A percentile compares a stretch with the other conserved stretches of the same genome.
Evolutionary conservation across 2,797 vertebrate species (phyloP).

Genomic region (Brachymystax lenok): DNA sequence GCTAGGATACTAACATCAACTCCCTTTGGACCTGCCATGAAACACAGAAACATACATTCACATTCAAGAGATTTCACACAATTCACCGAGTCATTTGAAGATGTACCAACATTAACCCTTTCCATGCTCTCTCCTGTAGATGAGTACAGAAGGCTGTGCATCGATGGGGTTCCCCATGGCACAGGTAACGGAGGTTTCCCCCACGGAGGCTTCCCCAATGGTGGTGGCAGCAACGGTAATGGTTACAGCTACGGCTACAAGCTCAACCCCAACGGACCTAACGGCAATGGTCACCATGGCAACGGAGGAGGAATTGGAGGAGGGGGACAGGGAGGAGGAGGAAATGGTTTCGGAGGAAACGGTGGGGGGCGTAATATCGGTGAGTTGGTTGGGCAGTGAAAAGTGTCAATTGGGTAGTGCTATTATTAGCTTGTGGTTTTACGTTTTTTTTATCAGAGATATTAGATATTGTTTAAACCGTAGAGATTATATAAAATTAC

Average conservation of each 20-base stretch:
- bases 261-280: slow-evolving; percentile 55
- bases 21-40: slow-evolving; percentile 15
- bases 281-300: slow-evolving; percentile 58
- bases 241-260: slow-evolving; percentile 59
- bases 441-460: too few species aligned
- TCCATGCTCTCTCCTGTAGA: slow-evolving; percentile 69
- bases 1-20: neutral
- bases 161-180: slow-evolving; percentile 82
- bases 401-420: neutral
- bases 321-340: slow-evolving; percentile 25
- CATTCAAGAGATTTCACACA: too few species aligned
- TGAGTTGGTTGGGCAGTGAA: slow-evolving; percentile 27
- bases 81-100: neutral
- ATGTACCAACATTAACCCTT: slow-evolving; percentile 2
- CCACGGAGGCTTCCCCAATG: slow-evolving; percentile 43
- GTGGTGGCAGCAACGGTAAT: slow-evolving; percentile 72
- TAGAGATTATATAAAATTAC: too few species aligned
- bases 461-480: too few species aligned
- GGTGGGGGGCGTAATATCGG: slow-evolving; percentile 47
- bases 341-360: slow-evolving; percentile 42
- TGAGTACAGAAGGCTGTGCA: slow-evolving; percentile 86
- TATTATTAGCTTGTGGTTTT: neutral
- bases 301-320: slow-evolving; percentile 44
- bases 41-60: slow-evolving; percentile 1
- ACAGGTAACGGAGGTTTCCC: slow-evolving; percentile 67